phyloP scores from a whole-genome alignment of 2,113 vertebrate species.

The Clarias batrachus region DNA sequence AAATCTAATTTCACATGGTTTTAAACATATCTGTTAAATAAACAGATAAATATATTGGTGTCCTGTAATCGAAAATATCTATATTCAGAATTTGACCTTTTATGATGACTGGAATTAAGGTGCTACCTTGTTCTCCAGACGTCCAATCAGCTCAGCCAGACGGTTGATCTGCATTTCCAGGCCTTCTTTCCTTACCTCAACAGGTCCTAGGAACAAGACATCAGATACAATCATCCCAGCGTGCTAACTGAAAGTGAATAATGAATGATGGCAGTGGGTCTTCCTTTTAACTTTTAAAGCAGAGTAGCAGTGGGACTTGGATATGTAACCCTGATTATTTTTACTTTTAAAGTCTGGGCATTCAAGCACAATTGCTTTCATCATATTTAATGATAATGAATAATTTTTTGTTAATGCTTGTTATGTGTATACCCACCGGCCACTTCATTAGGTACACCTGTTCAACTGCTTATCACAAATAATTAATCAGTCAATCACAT shows the following conservation, averaged over 20 bases:
- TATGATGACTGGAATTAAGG: neutral
- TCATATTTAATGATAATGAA: neutral
- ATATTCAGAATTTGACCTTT: constrained; percentile 15
- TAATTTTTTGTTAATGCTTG: neutral
- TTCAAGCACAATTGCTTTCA: neutral
- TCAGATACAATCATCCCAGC: constrained; percentile 26
- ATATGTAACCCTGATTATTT: constrained; percentile 7
- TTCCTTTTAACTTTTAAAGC: neutral
- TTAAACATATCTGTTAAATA: neutral
- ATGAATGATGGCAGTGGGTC: neutral
- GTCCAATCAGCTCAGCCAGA: constrained; percentile 87
- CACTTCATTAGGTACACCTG: too few relatives aligned
- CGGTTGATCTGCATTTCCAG: constrained; percentile 90
- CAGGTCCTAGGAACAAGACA: constrained; percentile 64
- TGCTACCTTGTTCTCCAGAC: constrained; percentile 91
- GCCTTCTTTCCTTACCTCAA: constrained; percentile 83
- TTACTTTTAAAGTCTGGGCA: neutral
- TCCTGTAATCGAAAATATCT: neutral
- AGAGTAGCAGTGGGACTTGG: constrained; percentile 4
- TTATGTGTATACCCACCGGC: too few relatives aligned
- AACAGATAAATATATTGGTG: neutral
- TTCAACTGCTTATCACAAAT: too few relatives aligned
- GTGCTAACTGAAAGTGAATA: neutral
- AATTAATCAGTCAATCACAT: too few relatives aligned
- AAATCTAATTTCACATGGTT: neutral